Evolutionary conservation across 2,113 vertebrate species (phyloP), one percentile per base, ranked within the genome.

Genomic region (Nothoprocta perdicaria): DNA sequence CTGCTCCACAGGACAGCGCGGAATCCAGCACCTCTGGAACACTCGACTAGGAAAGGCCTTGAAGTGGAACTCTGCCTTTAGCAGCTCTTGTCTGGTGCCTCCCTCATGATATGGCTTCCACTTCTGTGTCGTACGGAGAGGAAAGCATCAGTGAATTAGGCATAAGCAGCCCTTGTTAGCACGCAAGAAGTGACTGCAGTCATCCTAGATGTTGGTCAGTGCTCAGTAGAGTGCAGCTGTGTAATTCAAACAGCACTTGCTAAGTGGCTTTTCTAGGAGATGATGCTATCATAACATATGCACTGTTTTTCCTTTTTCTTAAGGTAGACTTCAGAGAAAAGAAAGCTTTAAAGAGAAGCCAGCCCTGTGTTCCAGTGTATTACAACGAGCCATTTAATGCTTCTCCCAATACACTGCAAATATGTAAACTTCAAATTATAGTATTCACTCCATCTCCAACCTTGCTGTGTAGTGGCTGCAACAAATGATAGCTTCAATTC

Each of bases 401-500:
- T 45, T 29, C 50, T 14, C 71, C 35, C 31, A 35, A 22, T 3
- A 26, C 16, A 38, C 69, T 45, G 26, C 0, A 1, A 68, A 82
- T 63, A 67, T 11, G 23, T 10, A 26, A n/a, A 62, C 67, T 76
- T 92, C 65, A 60, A 81, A 69, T 33, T 16, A 21, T 52, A 60
- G 41, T 2, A 15, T 17, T 73, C 38, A 29, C 67, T 66, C 48
- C 29, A 48, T 35, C 46, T 41, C 73, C 88, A 92, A 46, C 89
- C 75, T 78, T 67, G 41, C 69, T 80, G 63, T 79, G 76, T 31
- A 83, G 80, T 18, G 46, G 65, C 85, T 88, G 60, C 90, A 91
- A 74, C 88, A 89, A 89, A 96, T 88, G 62, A 93, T 75, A 80
- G 46, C 78, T 61, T 69, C 61, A 88, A 60, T 72, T 58, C 75